Base-by-base conservation (phyloP, 1,140 invertebrate genomes). In the Bombus breviceps region DNA sequence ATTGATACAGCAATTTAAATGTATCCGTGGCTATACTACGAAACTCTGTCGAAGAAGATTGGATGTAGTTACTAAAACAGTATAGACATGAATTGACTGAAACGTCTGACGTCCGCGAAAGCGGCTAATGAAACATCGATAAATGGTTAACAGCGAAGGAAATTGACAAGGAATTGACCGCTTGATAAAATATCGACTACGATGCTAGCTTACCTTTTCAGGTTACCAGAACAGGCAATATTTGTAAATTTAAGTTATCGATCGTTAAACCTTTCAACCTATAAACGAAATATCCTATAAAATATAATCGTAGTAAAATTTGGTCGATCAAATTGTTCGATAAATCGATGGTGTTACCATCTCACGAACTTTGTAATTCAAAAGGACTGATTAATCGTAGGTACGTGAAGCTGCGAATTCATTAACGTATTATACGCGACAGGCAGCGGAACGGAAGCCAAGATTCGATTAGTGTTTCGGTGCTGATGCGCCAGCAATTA, bases 381-480 rank as follows among this genome's bases (percentile, higher is more conserved):
- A 53, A 53, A 53, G 47, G 47, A 53, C 47, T 53, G 47, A 53
- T 53, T 53, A 53, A 53, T 53, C 18, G 47, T 53, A 53, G 5
- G 47, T 22, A 9, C 32, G 22, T 47, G 22, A 71, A 78, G 71
- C 22, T 34, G 13, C 68, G 47, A 84, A 62, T 79, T 84, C 66
- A 28, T 79, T 39, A 47, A 72, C 47, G 66, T 47, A n/a, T 69
- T 71, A 57, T 39, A 34, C 15, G 41, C 34, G 41, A 22, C 32
- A 53, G 25, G 62, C 22, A 10, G 12, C 43, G 15, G 64, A 83
- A 71, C 66, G 82, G 37, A 62, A 84, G 47, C 37, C 22, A 57
- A n/a, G 62, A 83, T 83, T 83, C 62, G 64, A 83, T 83, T 83
- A 77, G 37, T 34, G 81, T 83, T 77, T 78, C 74, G 64, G 37